A percentile compares a stretch with the other conserved stretches of the same genome.
These are phyloP conservation scores for Pantala flavescens DNA, from an alignment of 1,140 invertebrate genomes.

Conservation along the genomic window DNA sequence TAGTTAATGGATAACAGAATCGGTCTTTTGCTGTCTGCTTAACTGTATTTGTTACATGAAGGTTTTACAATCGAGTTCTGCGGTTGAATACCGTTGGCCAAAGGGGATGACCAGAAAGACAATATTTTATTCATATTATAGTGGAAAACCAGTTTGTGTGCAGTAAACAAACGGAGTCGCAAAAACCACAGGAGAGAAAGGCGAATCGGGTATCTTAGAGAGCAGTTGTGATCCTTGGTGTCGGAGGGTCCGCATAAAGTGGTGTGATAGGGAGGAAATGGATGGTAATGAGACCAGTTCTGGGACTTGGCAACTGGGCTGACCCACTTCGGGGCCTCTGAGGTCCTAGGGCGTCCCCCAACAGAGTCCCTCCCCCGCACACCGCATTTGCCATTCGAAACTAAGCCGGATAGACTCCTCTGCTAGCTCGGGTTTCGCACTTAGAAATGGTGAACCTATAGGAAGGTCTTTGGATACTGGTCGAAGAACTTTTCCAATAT, in stretches of 20 bases:
- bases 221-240: neutral
- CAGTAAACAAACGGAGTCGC: too few species aligned
- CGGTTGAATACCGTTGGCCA: too few species aligned
- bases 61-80: too few species aligned
- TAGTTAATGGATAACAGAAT: too few species aligned
- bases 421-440: neutral
- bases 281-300: constrained; percentile 8
- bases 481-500: too few species aligned
- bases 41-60: too few species aligned
- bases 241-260: neutral
- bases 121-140: too few species aligned
- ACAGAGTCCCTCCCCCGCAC: neutral
- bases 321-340: neutral
- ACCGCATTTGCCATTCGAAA: neutral
- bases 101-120: too few species aligned
- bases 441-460: neutral
- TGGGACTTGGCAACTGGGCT: constrained; percentile 2
- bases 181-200: neutral
- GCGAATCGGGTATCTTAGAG: neutral
- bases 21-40: too few species aligned
- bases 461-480: too few species aligned
- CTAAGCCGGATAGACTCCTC: neutral
- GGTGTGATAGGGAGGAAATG: neutral
- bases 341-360: neutral
- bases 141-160: too few species aligned